Evolutionary conservation across 2,888 invertebrate species (phyloP).

Genomic region (Podabrus alpinus): DNA sequence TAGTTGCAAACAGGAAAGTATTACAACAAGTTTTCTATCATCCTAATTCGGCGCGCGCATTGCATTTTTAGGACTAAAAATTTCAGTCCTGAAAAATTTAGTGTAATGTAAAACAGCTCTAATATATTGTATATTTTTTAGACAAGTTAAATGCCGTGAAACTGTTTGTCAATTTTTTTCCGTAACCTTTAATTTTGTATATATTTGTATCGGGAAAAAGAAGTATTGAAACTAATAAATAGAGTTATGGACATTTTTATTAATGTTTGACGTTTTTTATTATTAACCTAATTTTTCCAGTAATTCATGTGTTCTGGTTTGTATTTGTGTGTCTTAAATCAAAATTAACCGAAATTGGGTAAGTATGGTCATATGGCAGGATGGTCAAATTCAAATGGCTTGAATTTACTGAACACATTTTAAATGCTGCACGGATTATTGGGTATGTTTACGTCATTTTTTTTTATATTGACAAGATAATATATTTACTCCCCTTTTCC

Average conservation of each 20-base stretch:
- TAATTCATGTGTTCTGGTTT: background rate
- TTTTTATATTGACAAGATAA: background rate
- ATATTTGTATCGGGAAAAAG: constrained; percentile 49
- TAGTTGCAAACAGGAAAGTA: no score
- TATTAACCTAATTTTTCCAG: background rate
- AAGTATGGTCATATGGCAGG: background rate
- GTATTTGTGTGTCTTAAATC: background rate
- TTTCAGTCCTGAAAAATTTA: no score
- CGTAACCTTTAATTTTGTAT: constrained; percentile 43
- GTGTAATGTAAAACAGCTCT: no score
- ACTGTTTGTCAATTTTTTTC: constrained; percentile 37
- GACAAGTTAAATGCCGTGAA: constrained; percentile 24
- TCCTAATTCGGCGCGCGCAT: no score
- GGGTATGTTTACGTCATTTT: background rate
- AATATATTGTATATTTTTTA: constrained; percentile 22
- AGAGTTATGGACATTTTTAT: constrained; percentile 43
- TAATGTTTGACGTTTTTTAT: constrained; percentile 33
- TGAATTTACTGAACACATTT: no score
- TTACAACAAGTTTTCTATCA: no score
- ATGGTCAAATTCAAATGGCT: no score
- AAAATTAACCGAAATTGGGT: background rate
- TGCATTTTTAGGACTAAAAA: no score
- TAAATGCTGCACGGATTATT: background rate
- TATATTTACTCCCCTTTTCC: no score
- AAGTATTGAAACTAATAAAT: constrained; percentile 43